Conservation (phyloP, 2,113 vertebrate species). For the Eulacestoma nigropectus region DNA sequence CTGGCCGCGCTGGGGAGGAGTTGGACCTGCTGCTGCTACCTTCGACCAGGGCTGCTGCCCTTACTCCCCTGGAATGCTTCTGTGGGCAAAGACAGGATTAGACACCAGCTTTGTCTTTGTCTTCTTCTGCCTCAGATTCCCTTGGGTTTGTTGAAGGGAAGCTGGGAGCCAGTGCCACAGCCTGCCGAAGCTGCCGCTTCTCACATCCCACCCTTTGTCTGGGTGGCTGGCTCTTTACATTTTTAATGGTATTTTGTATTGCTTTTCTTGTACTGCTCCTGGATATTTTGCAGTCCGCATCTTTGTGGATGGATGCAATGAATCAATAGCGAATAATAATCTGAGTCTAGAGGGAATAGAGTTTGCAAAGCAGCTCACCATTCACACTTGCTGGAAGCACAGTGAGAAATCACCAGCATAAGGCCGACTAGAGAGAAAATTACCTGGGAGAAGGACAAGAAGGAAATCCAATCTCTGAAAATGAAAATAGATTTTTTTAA, state of each 20-base stretch:
- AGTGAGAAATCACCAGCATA: conserved; percentile 32
- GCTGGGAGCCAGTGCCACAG: not conserved
- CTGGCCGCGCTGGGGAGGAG: not conserved
- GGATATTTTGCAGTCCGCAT: conserved; percentile 26
- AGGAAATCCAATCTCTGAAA: conserved; percentile 63
- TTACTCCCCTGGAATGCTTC: rapidly evolving
- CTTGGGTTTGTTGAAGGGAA: not conserved
- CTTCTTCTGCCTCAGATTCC: not conserved
- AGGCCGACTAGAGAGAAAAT: not conserved
- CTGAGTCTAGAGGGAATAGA: conserved; percentile 35
- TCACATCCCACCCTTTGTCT: not conserved
- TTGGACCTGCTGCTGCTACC: not conserved
- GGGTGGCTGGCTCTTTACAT: conserved; percentile 47
- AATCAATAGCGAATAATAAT: conserved; percentile 62
- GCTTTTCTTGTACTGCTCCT: conserved; percentile 54
- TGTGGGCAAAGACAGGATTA: not conserved
- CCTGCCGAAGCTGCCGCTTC: not conserved
- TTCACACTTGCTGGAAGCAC: conserved; percentile 22
- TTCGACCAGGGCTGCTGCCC: not conserved
- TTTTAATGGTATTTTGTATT: conserved; percentile 59
- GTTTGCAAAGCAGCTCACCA: conserved; percentile 25
- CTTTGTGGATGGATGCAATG: conserved; percentile 56
- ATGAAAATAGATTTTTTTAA: conserved; percentile 67
- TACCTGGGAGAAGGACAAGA: conserved; percentile 53
- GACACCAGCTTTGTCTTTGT: not conserved